Evolutionary conservation across 2,888 invertebrate genomes (phyloP), one percentile per base, ranked within the genome.

Genomic region (Physocephala rufipes): DNA sequence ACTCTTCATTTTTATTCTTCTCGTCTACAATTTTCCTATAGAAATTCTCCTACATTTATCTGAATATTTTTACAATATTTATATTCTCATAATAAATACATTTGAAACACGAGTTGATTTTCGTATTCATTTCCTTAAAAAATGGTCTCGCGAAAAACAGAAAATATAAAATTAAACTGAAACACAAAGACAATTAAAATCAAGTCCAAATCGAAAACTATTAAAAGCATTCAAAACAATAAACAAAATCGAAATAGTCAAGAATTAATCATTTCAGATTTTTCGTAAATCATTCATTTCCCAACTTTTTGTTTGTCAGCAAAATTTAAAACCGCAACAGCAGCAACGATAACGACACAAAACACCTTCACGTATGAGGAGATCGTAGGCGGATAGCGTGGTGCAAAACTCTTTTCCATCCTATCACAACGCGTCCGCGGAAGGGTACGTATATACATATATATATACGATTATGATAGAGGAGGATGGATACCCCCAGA

Each of bases 281-380:
- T 77, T 74, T 75, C 71, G 58, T 74, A 74, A 76, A 76, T 76
- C 73, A 75, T 76, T 76, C 73, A 72, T 71, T 73, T 70, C 5
- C 7, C 19, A 19, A 12, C n/a, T 21, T 58, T 58, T 49, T 58
- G 28, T 53, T 26, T 26, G 21, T 28, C 15, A 58, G 55, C 58
- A 58, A 28, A 55, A 24, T 55, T 24, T 24, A 24, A 5, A 16
- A 19, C 16, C 2, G 16, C 24, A 58, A 1, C 5, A 58, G 2
- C 58, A 58, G 16, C 58, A 26, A 58, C 53, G 1, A 55, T 15
- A 13, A 49, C 49, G 49, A 36, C 9, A 36, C 7, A 49, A 49
- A 49, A 49, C 16, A 36, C 49, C 19, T n/a, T 49, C 49, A n/a
- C 16, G 19, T 49, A 3, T 36, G 36, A 36, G 9, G 36, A 36